Base-by-base conservation (phyloP, 2,888 invertebrate genomes). In the Taenaris catops region DNA sequence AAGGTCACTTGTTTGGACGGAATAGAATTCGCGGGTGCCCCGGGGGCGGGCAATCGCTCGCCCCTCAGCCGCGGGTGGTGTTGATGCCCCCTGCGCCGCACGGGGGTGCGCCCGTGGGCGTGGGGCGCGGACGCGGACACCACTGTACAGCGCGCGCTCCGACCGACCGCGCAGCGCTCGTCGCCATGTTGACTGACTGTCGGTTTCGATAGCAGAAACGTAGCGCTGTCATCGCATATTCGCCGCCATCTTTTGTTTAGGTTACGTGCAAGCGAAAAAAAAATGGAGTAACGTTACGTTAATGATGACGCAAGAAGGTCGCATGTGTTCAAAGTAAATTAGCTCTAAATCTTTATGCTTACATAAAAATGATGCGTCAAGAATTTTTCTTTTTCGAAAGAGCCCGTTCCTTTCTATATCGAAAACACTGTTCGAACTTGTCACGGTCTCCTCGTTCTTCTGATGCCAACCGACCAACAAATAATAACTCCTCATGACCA, bases 401-500 rank as follows among this genome's bases (percentile, higher is more conserved):
- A 3, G 14, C n/a, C n/a, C 90, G 49, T 88, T 91, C 33, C 86
- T 89, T 55, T 93, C 92, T 12, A 91, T 87, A 49, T 91, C 89
- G 5, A 88, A 79, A 1, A 75, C 78, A 5, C 78, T 71, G 12
- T 53, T 67, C 0, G 71, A 54, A 28, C 53, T 56, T 0, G 69
- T 58, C 1, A 58, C 23, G 0, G 49, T 38, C 21, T 73, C 74
- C 1, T 75, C 78, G 27, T 89, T 76, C 17, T 87, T 76, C 8
- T 88, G 80, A 68, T 96, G 95, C 95, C 95, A 96, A 42, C 90
- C 89, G 2, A 93, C 90, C 1, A 95, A 87, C 35, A 93, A 83
- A 55, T 93, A 91, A 56, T 96, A 96, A 55, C 94, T 95, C 8
- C 91, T 80, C 76, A 96, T 91, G 14, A 96, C 93, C 34, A 90